Evolutionary conservation across 2,113 vertebrate species (phyloP).

Genomic region (Climacteris rufus): DNA sequence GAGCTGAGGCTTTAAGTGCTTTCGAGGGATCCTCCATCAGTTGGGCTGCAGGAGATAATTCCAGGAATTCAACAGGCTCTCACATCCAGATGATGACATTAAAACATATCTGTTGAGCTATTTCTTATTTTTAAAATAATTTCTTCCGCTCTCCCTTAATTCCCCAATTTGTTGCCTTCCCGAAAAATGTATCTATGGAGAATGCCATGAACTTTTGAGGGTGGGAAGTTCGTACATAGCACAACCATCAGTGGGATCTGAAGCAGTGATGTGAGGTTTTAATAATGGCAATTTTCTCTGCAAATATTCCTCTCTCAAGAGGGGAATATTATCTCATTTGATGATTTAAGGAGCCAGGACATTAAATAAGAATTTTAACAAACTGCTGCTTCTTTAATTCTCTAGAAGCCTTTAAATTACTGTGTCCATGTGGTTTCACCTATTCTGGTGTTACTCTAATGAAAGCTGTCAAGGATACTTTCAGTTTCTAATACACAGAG

Average conservation of each 20-base stretch:
- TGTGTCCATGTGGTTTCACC: background rate
- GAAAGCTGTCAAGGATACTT: background rate
- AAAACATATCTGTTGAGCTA: accelerated
- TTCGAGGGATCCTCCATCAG: background rate
- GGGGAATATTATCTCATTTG: background rate
- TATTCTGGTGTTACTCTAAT: background rate
- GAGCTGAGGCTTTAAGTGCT: background rate
- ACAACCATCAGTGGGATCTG: background rate
- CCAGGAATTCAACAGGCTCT: background rate
- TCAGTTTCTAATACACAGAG: background rate
- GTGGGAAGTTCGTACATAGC: background rate
- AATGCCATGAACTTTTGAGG: background rate
- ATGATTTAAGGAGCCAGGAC: background rate
- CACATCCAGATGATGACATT: background rate
- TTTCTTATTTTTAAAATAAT: background rate
- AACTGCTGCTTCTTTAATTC: background rate
- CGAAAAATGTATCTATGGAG: background rate
- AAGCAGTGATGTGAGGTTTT: background rate
- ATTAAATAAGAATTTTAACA: background rate
- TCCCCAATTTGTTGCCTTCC: background rate
- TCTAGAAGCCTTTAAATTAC: background rate
- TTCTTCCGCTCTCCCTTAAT: background rate
- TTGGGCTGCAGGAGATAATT: background rate
- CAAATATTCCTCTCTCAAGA: background rate
- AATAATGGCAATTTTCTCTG: background rate